Percentiles rank a stretch among this genome's conserved stretches.
phyloP scores from a whole-genome alignment of 2,888 invertebrate species.

The Metopia argyrocephala region DNA sequence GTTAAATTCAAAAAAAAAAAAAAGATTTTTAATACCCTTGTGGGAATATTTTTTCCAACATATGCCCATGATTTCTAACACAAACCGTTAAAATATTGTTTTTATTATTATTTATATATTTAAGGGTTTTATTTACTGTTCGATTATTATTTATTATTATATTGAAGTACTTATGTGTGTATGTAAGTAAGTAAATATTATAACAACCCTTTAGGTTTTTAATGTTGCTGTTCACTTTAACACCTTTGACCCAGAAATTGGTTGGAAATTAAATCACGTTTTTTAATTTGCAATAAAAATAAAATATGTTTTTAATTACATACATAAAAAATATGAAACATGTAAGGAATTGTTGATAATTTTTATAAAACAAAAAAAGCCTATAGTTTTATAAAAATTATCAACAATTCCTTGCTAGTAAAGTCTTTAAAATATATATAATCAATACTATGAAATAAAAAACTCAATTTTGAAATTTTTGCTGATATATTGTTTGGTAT shows the following conservation, averaged over 20 bases:
- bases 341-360: too few species aligned
- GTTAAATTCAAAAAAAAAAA: slow-evolving; percentile 50
- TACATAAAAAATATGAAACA: too few species aligned
- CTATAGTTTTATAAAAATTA: too few species aligned
- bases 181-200: slow-evolving; percentile 64
- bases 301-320: slow-evolving; percentile 63
- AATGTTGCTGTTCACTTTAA: slow-evolving; percentile 56
- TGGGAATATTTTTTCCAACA: slow-evolving; percentile 40
- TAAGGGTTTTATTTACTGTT: slow-evolving; percentile 58
- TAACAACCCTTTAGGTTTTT: slow-evolving; percentile 70
- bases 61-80: slow-evolving; percentile 57
- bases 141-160: slow-evolving; percentile 64
- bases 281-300: slow-evolving; percentile 72
- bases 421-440: too few species aligned
- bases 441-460: too few species aligned
- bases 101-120: slow-evolving; percentile 53
- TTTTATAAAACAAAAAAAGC: too few species aligned
- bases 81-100: slow-evolving; percentile 57
- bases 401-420: too few species aligned
- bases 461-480: too few species aligned
- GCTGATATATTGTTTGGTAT: too few species aligned
- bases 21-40: slow-evolving; percentile 43
- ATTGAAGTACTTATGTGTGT: too few species aligned
- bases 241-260: slow-evolving; percentile 19
- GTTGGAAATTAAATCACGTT: slow-evolving; percentile 66